These are phyloP conservation scores for Amblyjoppa fuscipennis DNA, from an alignment of 2,888 invertebrate genomes.

Conservation along the genomic window DNA sequence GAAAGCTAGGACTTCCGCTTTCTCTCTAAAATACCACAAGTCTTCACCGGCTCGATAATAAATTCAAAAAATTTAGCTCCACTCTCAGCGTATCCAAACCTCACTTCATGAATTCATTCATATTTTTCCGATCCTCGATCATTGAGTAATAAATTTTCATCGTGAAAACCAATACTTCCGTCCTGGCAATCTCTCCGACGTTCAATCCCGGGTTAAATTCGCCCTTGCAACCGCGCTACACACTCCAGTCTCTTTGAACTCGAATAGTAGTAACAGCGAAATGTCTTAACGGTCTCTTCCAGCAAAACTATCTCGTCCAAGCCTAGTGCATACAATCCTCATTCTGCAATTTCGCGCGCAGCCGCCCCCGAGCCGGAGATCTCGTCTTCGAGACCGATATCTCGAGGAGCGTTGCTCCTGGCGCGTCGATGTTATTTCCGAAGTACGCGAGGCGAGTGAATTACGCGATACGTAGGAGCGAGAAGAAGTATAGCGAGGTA, in stretches of 20 bases:
- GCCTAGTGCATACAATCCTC: background rate
- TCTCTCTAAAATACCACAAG: background rate
- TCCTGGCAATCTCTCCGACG: background rate
- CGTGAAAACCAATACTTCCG: background rate
- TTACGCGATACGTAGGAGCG: constrained; percentile 9
- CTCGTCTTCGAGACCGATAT: constrained; percentile 42
- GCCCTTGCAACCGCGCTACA: background rate
- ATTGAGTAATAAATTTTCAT: background rate
- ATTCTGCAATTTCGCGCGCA: background rate
- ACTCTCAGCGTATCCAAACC: background rate
- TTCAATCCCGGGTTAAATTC: background rate
- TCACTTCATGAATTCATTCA: background rate
- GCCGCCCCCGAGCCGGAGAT: constrained; percentile 54
- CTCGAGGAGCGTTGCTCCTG: constrained; percentile 14
- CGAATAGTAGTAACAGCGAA: background rate
- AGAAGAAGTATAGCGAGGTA: constrained; percentile 33
- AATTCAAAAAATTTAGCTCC: background rate
- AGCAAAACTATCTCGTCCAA: background rate
- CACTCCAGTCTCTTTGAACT: background rate
- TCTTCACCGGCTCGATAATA: background rate
- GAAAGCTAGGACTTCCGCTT: background rate
- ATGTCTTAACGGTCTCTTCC: no score
- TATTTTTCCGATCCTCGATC: background rate
- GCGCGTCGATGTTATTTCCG: constrained; percentile 35
- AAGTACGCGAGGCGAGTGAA: constrained; percentile 36